Evolutionary conservation across 2,888 invertebrate species (phyloP).

Genomic region (Notodonta dromedarius): DNA sequence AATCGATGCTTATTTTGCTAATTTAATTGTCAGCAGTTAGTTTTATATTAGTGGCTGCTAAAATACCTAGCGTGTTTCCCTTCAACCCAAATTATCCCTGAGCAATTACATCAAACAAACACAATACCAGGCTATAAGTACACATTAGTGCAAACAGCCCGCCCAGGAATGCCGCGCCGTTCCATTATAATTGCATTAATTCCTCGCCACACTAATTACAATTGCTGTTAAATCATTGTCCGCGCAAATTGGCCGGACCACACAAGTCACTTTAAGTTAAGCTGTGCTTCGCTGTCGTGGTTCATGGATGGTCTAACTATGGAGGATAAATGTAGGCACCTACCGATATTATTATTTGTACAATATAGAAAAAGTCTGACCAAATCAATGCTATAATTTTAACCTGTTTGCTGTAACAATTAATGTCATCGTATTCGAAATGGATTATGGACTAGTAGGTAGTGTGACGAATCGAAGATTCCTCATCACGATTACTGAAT

Average conservation of each 20-base stretch:
- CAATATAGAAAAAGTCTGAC: too few species aligned
- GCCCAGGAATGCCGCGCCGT: slow-evolving; percentile 30
- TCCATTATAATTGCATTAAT: slow-evolving; percentile 51
- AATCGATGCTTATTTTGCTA: too few species aligned
- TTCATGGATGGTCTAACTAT: neutral
- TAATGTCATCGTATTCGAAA: too few species aligned
- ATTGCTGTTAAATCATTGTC: slow-evolving; percentile 52
- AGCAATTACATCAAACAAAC: slow-evolving; percentile 2
- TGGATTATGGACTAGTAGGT: too few species aligned
- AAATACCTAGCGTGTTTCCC: slow-evolving; percentile 8
- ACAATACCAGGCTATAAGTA: slow-evolving; percentile 15
- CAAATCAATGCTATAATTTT: too few species aligned
- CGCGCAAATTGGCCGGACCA: slow-evolving; percentile 49
- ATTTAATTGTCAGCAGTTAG: too few species aligned
- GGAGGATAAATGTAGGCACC: neutral
- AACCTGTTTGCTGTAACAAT: too few species aligned
- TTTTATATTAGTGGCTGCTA: neutral
- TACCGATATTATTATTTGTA: too few species aligned
- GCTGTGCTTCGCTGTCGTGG: slow-evolving; percentile 6
- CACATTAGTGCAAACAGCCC: slow-evolving; percentile 37
- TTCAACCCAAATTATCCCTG: neutral
- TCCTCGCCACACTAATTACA: slow-evolving; percentile 49
- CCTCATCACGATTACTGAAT: neutral
- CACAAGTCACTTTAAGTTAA: slow-evolving; percentile 44
- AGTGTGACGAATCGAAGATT: neutral